Base-by-base conservation (phyloP, 2,888 invertebrate species). In the Chloroclysta siterata region DNA sequence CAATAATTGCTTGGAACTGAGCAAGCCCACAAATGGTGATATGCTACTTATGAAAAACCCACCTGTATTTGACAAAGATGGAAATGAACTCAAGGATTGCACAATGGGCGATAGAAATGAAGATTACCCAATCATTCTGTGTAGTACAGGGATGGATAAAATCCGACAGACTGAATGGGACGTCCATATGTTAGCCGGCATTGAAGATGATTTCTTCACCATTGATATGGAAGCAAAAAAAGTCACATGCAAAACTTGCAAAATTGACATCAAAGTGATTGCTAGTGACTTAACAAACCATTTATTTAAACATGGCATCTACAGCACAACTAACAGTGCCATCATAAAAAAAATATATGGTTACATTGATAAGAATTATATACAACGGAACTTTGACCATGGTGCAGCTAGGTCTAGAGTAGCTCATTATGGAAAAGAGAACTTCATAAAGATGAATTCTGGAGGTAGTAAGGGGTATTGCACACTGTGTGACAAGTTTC, bases 401-500 rank as follows among this genome's bases (percentile, higher is more conserved):
- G 89, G 89, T 0, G 81, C 84, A 65, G 67, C 59, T 4, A 82
- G 87, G 55, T 64, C 76, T 0, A 76, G 82, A 50, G 56, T 85
- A 8, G 77, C 83, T 1, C 65, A 72, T 42, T 89, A 77, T 72
- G 88, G 86, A 1, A 80, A 69, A 63, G 62, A 71, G 6, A 72
- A 85, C 59, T 76, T 63, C 42, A 85, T 90, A 5, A 87, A 79
- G 69, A 62, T 88, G n/a, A 84, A 83, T 57, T 66, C 72, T 22
- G 83, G 82, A 0, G 88, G 85, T 0, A 75, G 78, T 46, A 80
- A 77, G 59, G 87, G 83, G 0, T 85, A 80, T 61, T 90, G 89
- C 55, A 70, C 60, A 0, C 10, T 88, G 7, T 90, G 89, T 63
- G 75, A 82, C 39, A 72, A 71, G n/a, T 72, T 70, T 15, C 56